Evolutionary conservation across 2,113 vertebrate genomes (phyloP), one percentile per base, ranked within the genome.

Genomic region (Naja naja): DNA sequence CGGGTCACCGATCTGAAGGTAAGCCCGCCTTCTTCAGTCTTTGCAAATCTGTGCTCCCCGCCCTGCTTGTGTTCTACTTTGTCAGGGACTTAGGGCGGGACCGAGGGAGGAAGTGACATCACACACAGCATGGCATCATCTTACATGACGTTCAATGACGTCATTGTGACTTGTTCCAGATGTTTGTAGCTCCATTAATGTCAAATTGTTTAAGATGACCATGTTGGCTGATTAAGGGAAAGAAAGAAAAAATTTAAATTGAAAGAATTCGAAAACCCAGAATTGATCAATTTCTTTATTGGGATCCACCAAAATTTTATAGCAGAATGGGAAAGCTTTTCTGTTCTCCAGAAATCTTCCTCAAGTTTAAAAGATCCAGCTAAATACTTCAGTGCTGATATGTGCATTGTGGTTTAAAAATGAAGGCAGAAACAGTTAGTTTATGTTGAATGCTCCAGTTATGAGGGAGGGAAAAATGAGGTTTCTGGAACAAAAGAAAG

Each of bases 1-100:
- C 96, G 95, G 52, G 94, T 99, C 95, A 98, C 98, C 0, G 97
- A 98, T 27, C 97, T 99, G 49, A 98, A 97, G 93, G 99, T 99
- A 86, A 97, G 97, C 88, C 54, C 0, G 0, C 85, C 30, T 9
- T 7, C n/a, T 49, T 22, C 2, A 9, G 34, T 22, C 39, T 47
- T 25, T 23, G 5, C 11, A 52, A 49, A 49, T 87, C 5, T 47
- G 34, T 87, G 12, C 5, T 3, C 6, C 49, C 45, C 11, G 5
- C n/a, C 14, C 52, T 8, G 0, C 6, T 81, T 43, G 16, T 81
- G 18, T 81, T 22, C 74, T 34, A 22, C 16, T 39, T 81, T 90
- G 27, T 58, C 14, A 90, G 74, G 34, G 7, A 22, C 18, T 81
- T 34, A 22, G 34, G n/a, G 34, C 0, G 7, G 74, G 18, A 20